A percentile compares a stretch with the other conserved stretches of the same genome.
phyloP scores from a whole-genome alignment of 2,113 vertebrate genomes.

The Urocitellus parryii region DNA sequence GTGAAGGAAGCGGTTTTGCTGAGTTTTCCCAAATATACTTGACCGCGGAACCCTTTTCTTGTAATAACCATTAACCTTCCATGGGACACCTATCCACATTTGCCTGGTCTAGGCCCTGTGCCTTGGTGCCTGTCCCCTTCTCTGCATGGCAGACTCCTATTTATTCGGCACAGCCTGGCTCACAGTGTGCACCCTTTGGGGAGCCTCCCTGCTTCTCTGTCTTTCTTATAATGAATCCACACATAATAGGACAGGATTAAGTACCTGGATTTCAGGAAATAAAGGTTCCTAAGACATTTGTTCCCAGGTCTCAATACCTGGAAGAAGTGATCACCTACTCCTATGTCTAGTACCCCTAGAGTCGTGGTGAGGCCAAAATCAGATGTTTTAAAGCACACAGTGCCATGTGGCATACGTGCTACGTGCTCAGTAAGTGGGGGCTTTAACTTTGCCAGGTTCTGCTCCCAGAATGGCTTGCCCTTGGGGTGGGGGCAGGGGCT shows the following conservation, averaged over 20 bases:
- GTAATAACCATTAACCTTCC: not conserved
- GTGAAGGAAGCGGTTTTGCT: not conserved
- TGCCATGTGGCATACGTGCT: accelerated
- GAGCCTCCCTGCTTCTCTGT: not conserved
- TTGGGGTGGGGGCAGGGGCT: accelerated
- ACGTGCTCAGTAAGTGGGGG: not conserved
- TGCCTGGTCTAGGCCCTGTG: not conserved
- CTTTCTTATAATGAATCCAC: not conserved
- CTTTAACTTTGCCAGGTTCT: not conserved
- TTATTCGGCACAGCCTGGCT: not conserved
- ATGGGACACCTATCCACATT: not conserved
- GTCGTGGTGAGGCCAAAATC: not conserved
- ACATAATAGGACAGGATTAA: not conserved
- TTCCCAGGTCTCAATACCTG: not conserved
- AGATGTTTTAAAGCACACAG: not conserved
- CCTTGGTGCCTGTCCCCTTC: not conserved
- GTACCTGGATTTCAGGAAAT: not conserved
- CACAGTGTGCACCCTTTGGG: not conserved
- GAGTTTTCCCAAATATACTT: not conserved
- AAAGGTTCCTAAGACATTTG: not conserved
- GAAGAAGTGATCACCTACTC: not conserved
- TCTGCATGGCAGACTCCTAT: not conserved
- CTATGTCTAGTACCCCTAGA: not conserved
- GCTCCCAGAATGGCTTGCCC: not conserved
- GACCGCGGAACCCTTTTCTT: not conserved